Base-by-base conservation (phyloP, 1,140 invertebrate species). In the Camponotus vicinus region DNA sequence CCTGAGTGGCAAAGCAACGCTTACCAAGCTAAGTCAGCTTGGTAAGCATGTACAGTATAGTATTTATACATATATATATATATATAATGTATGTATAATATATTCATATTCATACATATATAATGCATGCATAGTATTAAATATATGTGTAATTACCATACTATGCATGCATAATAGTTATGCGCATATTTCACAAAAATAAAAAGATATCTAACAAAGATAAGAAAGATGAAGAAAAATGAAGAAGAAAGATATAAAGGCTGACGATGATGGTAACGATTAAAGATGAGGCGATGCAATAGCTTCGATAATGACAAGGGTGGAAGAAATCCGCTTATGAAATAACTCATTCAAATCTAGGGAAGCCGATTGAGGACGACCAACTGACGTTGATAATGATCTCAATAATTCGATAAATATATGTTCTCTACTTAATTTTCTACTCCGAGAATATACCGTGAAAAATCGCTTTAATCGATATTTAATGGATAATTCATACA, bases 361-460 rank as follows among this genome's bases (percentile, higher is more conserved):
- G 57, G 77, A 70, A 78, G 85, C 84, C 86, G 85, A 86, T 90
- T 64, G 83, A 88, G 88, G 86, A 91, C 84, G 78, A 87, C 67
- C 69, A 87, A 55, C 75, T 86, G 70, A 87, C 75, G 42, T 86
- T 49, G 71, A 86, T 55, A 37, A 86, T 71, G 59, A 59, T 86
- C 59, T n/a, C 7, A 55, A 52, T 83, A 55, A 52, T 83, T 67
- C 45, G 27, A 85, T 57, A 73, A 89, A 64, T 73, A 55, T 6
- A 55, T 75, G 57, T 9, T 21, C 5, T 27, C 18, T 40, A 67
- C 15, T 32, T 18, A 40, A 55, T 40, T 79, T 52, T 78, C 27
- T 73, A 37, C 32, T 76, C 21, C 4, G 13, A 18, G 1, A 7
- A 52, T 79, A 79, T 6, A 37, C 13, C 8, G 8, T 5, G 27